Conservation (phyloP, 2,888 invertebrate genomes). For the Drosophila mimica region DNA sequence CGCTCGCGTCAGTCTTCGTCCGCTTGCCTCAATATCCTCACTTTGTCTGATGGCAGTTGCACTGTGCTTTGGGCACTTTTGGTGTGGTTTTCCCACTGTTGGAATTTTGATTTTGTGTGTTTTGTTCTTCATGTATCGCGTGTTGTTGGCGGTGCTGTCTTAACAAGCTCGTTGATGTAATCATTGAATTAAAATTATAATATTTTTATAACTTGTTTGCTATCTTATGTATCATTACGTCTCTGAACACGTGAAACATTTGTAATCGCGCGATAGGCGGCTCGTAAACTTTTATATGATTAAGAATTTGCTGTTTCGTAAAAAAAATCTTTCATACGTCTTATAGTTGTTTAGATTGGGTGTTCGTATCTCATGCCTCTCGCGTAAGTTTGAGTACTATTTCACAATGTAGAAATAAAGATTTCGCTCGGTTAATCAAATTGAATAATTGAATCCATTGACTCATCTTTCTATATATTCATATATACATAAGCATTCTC, state of each 20-base stretch:
- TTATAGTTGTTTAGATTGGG: background rate
- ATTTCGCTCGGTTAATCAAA: background rate
- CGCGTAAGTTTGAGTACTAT: background rate
- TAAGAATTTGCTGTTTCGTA: background rate
- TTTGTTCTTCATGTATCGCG: constrained; percentile 68
- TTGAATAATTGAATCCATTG: background rate
- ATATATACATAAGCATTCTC: background rate
- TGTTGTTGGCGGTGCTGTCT: constrained; percentile 78
- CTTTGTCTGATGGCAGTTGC: constrained; percentile 64
- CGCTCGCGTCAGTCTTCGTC: constrained; percentile 82
- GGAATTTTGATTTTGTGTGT: constrained; percentile 76
- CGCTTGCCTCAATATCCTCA: constrained; percentile 80
- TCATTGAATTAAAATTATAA: constrained; percentile 23
- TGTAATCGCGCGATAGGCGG: background rate
- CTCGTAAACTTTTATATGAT: background rate
- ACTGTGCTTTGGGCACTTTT: constrained; percentile 70
- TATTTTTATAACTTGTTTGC: background rate
- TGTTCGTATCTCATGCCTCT: background rate
- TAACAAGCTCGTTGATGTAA: constrained; percentile 38
- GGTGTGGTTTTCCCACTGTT: constrained; percentile 75
- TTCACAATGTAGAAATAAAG: background rate
- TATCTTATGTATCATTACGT: background rate
- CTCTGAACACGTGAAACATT: background rate
- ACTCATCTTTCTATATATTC: no score
- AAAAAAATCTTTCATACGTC: constrained; percentile 10